These are phyloP conservation scores for Ardeotis arabs DNA, from an alignment of 2,113 vertebrate species.

Conservation along the genomic window DNA sequence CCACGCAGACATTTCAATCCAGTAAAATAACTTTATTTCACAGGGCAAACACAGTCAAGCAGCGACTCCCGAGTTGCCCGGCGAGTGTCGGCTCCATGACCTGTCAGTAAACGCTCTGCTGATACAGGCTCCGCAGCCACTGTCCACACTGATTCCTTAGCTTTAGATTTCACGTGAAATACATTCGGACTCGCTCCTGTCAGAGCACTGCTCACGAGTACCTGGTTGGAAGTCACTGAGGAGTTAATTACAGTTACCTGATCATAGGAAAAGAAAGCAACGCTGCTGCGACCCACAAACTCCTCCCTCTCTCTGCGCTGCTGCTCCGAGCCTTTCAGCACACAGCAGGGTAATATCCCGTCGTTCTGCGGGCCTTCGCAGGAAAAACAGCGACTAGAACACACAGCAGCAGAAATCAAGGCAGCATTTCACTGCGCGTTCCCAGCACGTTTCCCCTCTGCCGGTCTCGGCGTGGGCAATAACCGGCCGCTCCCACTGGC, in stretches of 20 bases:
- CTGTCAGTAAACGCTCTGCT: background rate
- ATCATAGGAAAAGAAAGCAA: background rate
- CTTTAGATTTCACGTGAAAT: background rate
- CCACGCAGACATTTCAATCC: background rate
- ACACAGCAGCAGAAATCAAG: background rate
- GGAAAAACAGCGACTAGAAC: background rate
- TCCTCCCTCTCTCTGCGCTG: background rate
- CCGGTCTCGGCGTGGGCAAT: background rate
- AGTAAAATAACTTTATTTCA: constrained; percentile 32
- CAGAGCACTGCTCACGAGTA: background rate
- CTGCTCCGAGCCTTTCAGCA: background rate
- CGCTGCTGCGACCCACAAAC: background rate
- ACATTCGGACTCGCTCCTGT: background rate
- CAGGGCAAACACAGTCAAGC: background rate
- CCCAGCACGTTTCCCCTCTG: background rate
- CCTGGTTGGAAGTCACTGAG: background rate
- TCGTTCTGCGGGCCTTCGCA: fast-evolving
- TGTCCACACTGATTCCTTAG: background rate
- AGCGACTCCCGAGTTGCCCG: background rate
- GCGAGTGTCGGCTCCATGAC: background rate
- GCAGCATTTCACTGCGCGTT: background rate
- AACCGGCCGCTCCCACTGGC: background rate
- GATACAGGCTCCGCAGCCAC: background rate
- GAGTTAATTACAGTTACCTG: background rate
- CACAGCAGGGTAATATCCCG: fast-evolving